These are phyloP conservation scores for Drosophila aff. DNA, from an alignment of 1,140 invertebrate species.

Conservation along the genomic window DNA sequence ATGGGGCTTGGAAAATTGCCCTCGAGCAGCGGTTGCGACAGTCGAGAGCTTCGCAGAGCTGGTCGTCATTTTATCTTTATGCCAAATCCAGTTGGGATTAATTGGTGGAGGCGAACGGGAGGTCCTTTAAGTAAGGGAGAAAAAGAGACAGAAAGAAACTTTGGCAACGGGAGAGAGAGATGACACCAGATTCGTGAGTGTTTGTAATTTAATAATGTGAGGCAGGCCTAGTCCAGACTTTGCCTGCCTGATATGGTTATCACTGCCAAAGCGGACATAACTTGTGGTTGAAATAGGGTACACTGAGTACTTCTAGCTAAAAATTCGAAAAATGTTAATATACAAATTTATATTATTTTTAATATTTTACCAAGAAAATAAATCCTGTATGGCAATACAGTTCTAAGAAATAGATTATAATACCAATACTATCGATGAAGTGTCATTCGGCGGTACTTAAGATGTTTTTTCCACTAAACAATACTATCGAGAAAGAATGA, in stretches of 20 bases:
- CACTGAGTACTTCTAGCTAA: neutral
- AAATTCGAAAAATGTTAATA: too few relatives aligned
- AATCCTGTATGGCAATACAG: neutral
- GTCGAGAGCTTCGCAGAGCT: constrained; percentile 34
- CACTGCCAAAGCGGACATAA: constrained; percentile 41
- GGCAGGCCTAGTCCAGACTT: constrained; percentile 49
- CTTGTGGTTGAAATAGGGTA: constrained; percentile 30
- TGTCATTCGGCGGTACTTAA: too few relatives aligned
- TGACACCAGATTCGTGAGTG: constrained; percentile 56
- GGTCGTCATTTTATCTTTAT: constrained; percentile 80
- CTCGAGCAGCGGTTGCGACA: constrained; percentile 52
- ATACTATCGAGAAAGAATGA: too few relatives aligned
- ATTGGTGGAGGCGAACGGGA: constrained; percentile 65
- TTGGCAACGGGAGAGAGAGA: constrained; percentile 5
- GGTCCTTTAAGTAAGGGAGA: constrained; percentile 5
- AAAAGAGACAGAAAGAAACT: neutral
- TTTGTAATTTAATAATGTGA: constrained; percentile 80
- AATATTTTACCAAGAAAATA: neutral
- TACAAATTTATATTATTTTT: neutral
- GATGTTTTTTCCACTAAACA: neutral
- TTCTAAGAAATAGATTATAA: neutral
- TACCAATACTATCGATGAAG: neutral
- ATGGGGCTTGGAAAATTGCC: constrained; percentile 59
- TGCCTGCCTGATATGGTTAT: constrained; percentile 59
- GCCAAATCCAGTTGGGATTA: constrained; percentile 82